Evolutionary conservation across 2,888 invertebrate genomes (phyloP), one percentile per base, ranked within the genome.

Genomic region (Itoplectis maculator): DNA sequence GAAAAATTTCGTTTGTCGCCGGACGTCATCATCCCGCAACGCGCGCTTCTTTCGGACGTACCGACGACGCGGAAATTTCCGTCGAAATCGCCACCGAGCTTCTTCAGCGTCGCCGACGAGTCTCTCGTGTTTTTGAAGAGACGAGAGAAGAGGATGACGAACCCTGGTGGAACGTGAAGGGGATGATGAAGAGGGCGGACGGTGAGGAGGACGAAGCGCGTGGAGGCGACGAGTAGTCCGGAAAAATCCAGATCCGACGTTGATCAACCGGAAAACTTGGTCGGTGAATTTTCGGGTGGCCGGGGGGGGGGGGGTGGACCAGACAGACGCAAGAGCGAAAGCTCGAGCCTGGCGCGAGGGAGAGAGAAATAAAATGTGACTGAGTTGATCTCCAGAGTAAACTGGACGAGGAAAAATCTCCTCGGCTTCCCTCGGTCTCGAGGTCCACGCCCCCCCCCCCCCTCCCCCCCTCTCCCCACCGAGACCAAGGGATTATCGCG

Each of bases 1-100:
- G 84, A 84, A 84, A 84, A 80, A 66, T 78, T 82, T 68, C 84
- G 79, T 80, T 73, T 82, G 77, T 79, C 79, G 72, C 76, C 69
- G 77, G 77, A 80, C 65, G 72, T 80, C 61, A 73, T 69, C 42
- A 51, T 69, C 45, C 13, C 54, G 51, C 47, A 65, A 69, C 73
- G 51, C 51, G 69, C 51, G 69, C 69, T 72, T 65, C 74, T 42
- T 63, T 54, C 23, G 56, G 56, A 61, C 20, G 37, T 74, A 54
- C 69, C 15, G 11, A 9, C 11, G 54, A 29, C 29, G 68, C 35
- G 49, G 70, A 78, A 84, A 84, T 80, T 78, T 70, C 74, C 78
- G 65, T 73, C 37, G 84, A 76, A n/a, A 68, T 82, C 68, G 54
- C 54, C 18, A 29, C 49, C n/a, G 37, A 63, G 23, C 73, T 40